phyloP scores from a whole-genome alignment of 2,888 invertebrate genomes.

The Dryomyza anilis region DNA sequence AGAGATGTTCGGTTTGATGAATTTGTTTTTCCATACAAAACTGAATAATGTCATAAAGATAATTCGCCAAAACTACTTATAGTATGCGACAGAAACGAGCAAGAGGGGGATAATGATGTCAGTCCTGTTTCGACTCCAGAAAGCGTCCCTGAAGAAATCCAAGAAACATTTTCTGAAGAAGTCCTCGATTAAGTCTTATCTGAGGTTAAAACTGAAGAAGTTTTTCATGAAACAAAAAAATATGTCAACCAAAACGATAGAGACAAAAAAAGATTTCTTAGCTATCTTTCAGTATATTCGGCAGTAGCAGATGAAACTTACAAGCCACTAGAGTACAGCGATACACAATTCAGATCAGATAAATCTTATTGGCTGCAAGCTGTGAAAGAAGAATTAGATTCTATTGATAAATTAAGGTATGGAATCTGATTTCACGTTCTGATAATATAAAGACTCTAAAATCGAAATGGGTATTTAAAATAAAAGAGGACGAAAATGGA shows the following conservation, averaged over 20 bases:
- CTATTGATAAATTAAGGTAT: conserved; percentile 4
- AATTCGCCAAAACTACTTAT: not conserved
- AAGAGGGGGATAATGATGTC: no score
- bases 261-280: not conserved
- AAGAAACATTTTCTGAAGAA: not conserved
- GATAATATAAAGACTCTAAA: not conserved
- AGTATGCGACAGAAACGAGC: no score
- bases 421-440: not conserved
- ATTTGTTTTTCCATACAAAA: not conserved
- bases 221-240: not conserved
- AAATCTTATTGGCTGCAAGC: conserved; percentile 6
- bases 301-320: not conserved
- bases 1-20: no score
- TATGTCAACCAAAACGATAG: not conserved
- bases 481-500: conserved; percentile 23
- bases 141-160: no score
- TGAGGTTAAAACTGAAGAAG: not conserved
- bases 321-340: not conserved
- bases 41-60: not conserved
- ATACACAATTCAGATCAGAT: not conserved
- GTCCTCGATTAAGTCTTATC: not conserved
- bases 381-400: conserved; percentile 5
- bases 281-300: not conserved
- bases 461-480: conserved; percentile 27
- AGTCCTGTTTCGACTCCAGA: no score